Evolutionary conservation across 2,113 vertebrate species (phyloP).

Genomic region (Labrus mixtus): DNA sequence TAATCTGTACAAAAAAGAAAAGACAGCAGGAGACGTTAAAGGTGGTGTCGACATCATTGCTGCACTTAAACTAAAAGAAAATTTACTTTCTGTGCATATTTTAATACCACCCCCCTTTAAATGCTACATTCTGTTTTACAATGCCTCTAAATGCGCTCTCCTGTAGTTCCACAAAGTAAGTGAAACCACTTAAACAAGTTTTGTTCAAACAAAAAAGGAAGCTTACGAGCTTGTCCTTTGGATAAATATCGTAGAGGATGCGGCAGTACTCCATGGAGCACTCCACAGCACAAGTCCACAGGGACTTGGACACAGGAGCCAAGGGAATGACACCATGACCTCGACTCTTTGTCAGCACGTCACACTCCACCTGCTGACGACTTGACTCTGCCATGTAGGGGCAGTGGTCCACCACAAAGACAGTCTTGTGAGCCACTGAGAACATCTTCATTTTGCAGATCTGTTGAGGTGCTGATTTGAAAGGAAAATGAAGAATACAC

Average conservation of each 20-base stretch:
- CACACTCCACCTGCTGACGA: conserved; percentile 97
- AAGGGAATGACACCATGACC: conserved; percentile 95
- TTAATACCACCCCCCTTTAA: neutral
- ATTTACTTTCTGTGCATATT: neutral
- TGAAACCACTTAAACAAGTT: neutral
- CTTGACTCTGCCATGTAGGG: conserved; percentile 98
- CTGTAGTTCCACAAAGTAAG: too few species aligned
- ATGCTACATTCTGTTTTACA: too few species aligned
- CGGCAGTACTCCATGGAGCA: conserved; percentile 99
- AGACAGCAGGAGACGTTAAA: conserved; percentile 1
- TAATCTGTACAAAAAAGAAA: conserved; percentile 84
- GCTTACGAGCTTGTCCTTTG: conserved; percentile 93
- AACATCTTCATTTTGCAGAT: conserved; percentile 92
- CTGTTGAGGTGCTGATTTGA: conserved; percentile 7
- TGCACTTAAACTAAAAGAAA: neutral
- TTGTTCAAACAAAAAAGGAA: neutral
- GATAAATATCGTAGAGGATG: conserved; percentile 97
- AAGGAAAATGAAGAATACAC: neutral
- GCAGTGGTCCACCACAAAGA: conserved; percentile 98
- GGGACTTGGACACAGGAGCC: conserved; percentile 95
- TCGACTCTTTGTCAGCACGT: conserved; percentile 96
- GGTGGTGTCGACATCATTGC: neutral
- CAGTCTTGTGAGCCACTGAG: conserved; percentile 96
- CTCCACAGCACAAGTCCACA: conserved; percentile 98
- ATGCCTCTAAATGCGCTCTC: neutral